Base-by-base conservation (phyloP, 2,888 invertebrate genomes). In the Anoplius nigerrimus region DNA sequence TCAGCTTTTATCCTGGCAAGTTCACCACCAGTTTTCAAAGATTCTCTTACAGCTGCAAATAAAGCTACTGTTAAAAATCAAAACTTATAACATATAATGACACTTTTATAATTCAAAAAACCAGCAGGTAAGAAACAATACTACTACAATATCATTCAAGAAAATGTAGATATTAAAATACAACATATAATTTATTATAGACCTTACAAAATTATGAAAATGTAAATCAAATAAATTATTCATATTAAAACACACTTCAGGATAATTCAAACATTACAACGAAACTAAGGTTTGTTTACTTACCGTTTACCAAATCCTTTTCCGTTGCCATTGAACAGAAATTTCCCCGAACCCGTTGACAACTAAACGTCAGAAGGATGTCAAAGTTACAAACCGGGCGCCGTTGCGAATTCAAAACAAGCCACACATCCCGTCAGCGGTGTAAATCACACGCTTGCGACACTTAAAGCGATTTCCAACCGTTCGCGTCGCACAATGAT, bases 1-100 rank as follows among this genome's bases (percentile, higher is more conserved):
- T 87, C 86, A 18, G 88, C 88, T 66, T 84, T 88, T 48, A 88
- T 85, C 1, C 84, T 78, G n/a, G 82, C 79, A 5, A 88, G 80
- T 52, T 86, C 81, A 58, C 88, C 88, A 46, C 82, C 82, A 4
- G 80, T 74, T 66, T 87, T 86, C 56, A 88, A 80, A 0, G 88
- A 88, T 61, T 85, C 85, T 72, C 84, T 81, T 22, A 88, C 87
- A 34, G 88, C 88, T 88, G 27, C 16, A 68, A 34, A 34, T n/a
- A n/a, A 74, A 56, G 45, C 43, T 0, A 20, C 42, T 6, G 46
- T 6, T 8, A n/a, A 22, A 16, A n/a, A 45, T n/a, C 15, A 20
- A 6, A 27, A 52, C 46, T 54, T 8, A 21, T 42, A 42, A 24
- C 22, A 45, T 13, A 42, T 54, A n/a, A n/a, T n/a, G n/a, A n/a